These are phyloP conservation scores for Eupithecia insigniata DNA, from an alignment of 2,888 invertebrate genomes.

Conservation along the genomic window DNA sequence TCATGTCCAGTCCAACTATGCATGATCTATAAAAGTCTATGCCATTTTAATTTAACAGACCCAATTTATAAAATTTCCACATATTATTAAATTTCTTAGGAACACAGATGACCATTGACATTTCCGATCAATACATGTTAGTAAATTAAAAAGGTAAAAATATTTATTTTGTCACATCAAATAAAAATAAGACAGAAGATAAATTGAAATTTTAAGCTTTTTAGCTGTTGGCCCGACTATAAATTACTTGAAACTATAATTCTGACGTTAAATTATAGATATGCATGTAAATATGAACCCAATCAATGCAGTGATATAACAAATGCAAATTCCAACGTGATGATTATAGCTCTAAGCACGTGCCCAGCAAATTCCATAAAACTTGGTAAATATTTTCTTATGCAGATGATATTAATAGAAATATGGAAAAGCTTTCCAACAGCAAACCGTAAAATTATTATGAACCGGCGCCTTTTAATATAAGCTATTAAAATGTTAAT, in stretches of 20 bases:
- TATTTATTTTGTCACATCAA: too few relatives aligned
- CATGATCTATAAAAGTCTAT: too few relatives aligned
- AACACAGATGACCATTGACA: neutral
- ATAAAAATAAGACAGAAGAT: too few relatives aligned
- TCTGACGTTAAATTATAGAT: neutral
- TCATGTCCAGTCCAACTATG: too few relatives aligned
- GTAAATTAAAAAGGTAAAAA: too few relatives aligned
- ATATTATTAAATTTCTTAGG: too few relatives aligned
- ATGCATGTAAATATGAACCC: neutral
- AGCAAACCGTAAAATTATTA: conserved; percentile 34
- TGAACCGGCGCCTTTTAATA: conserved; percentile 35
- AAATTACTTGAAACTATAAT: neutral
- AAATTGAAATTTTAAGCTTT: too few relatives aligned
- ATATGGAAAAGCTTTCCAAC: conserved; percentile 32
- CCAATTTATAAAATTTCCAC: too few relatives aligned
- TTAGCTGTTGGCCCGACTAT: too few relatives aligned
- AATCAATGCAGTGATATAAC: neutral
- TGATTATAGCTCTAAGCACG: neutral
- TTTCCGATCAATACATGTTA: neutral
- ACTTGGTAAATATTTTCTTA: conserved; percentile 1
- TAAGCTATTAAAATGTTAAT: conserved; percentile 42
- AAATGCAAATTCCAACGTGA: neutral
- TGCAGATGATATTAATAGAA: conserved; percentile 4
- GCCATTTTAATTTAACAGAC: too few relatives aligned
- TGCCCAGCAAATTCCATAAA: neutral